Percentiles rank a stretch among this genome's conserved stretches.
phyloP scores from a whole-genome alignment of 2,797 vertebrate species.

The Novumbra hubbsi region DNA sequence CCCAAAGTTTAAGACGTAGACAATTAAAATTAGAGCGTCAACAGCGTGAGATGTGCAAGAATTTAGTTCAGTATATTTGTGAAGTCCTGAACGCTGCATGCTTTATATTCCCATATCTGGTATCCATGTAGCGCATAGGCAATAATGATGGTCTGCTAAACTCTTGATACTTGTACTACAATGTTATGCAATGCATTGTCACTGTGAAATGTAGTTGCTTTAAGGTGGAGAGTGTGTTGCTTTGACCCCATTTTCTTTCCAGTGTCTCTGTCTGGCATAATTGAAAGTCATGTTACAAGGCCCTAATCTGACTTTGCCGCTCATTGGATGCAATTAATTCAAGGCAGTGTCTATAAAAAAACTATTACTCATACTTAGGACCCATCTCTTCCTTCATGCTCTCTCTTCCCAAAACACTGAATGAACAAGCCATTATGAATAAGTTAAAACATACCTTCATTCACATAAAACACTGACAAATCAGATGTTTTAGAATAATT shows the following conservation, averaged over 20 bases:
- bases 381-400: slow-evolving; percentile 2
- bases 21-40: not conserved
- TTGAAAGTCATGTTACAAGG: not conserved
- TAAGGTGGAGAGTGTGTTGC: not conserved
- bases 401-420: not conserved
- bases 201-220: not conserved
- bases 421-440: slow-evolving; percentile 1
- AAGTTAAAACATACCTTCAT: not conserved
- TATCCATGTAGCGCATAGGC: too few relatives aligned
- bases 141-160: not conserved
- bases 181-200: not conserved
- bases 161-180: not conserved
- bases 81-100: not conserved
- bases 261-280: not conserved
- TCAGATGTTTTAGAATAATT: not conserved
- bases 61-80: not conserved
- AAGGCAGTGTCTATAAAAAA: slow-evolving; percentile 23
- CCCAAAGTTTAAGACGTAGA: slow-evolving; percentile 1
- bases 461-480: not conserved
- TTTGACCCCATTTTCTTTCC: not conserved
- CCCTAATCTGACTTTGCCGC: slow-evolving; percentile 9
- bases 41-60: not conserved
- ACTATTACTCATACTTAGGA: not conserved
- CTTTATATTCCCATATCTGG: not conserved
- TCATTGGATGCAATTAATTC: slow-evolving; percentile 18